Conservation (phyloP, 1,140 invertebrate species). For the Yoshiicerus persimilis region DNA sequence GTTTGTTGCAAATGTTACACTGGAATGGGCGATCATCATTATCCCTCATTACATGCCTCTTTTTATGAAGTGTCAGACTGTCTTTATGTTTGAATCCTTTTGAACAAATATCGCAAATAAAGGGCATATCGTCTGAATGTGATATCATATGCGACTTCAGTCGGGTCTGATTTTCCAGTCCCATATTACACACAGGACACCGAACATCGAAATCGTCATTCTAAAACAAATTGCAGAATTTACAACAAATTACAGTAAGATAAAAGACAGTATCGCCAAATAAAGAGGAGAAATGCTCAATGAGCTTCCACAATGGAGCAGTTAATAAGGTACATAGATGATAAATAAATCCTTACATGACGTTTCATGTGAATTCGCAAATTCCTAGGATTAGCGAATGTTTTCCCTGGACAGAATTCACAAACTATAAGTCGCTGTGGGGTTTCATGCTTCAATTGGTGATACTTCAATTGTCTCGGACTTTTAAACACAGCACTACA, state of each 20-base stretch:
- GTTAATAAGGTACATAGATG: neutral
- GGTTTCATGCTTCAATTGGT: neutral
- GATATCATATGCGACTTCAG: neutral
- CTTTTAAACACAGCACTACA: neutral
- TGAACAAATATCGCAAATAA: neutral
- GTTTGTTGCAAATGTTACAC: neutral
- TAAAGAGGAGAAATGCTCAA: too few relatives aligned
- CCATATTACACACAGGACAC: neutral
- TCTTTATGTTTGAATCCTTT: slow-evolving; percentile 8
- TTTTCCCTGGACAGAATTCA: neutral
- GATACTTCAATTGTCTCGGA: neutral
- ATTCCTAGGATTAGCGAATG: neutral
- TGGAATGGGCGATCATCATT: neutral
- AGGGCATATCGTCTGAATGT: neutral
- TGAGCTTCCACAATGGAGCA: too few relatives aligned
- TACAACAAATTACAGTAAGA: too few relatives aligned
- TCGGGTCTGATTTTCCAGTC: neutral
- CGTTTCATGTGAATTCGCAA: neutral
- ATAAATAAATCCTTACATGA: neutral
- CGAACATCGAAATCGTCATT: neutral
- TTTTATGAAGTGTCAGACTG: neutral
- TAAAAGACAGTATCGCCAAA: too few relatives aligned
- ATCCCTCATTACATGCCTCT: neutral
- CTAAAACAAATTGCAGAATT: neutral
- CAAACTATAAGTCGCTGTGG: neutral